These are phyloP conservation scores for Cryptotermes secundus DNA, from an alignment of 1,140 invertebrate species.

Conservation along the genomic window DNA sequence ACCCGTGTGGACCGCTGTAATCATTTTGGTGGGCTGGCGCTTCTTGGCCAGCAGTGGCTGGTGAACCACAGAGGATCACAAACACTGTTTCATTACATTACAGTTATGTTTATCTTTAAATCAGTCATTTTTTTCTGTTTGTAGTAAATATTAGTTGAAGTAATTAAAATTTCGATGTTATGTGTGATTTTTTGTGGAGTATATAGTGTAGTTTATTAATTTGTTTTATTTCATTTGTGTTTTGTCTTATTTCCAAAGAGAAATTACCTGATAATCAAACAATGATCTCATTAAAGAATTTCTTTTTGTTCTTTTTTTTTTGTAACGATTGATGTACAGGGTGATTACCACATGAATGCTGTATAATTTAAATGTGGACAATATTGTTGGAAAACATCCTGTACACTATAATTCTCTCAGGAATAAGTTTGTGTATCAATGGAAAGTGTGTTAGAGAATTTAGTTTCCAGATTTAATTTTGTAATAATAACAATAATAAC, in stretches of 20 bases:
- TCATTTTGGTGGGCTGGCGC: background rate
- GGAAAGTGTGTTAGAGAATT: background rate
- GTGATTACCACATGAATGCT: background rate
- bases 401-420: background rate
- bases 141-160: background rate
- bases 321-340: background rate
- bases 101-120: too few species aligned
- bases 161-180: background rate
- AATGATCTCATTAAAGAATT: constrained; percentile 8
- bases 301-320: background rate
- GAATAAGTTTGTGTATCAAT: background rate
- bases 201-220: constrained; percentile 4
- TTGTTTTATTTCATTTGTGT: background rate
- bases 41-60: background rate
- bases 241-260: background rate
- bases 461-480: constrained; percentile 1
- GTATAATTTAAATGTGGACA: background rate
- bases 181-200: background rate
- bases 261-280: constrained; percentile 20
- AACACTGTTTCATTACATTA: too few species aligned
- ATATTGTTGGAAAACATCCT: background rate
- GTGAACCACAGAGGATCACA: background rate
- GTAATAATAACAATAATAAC: background rate
- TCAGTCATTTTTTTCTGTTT: background rate
- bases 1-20: background rate